Evolutionary conservation across 2,797 vertebrate genomes (phyloP).

Genomic region (Moxostoma hubbsi): DNA sequence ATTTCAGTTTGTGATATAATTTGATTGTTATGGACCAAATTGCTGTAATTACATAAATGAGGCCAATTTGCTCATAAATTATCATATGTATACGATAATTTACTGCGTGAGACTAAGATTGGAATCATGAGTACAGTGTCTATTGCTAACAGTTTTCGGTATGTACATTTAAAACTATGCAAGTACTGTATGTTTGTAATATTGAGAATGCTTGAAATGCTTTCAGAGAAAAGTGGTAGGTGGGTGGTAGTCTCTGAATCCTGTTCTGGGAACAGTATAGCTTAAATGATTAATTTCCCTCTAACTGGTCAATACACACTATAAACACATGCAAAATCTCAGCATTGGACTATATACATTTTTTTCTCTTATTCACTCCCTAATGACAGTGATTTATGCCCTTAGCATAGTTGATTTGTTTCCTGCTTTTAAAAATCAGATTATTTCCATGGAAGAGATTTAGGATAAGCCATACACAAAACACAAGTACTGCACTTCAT

Average conservation of each 20-base stretch:
- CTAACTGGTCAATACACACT: constrained; percentile 30
- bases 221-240: not conserved
- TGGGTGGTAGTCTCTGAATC: too few relatives aligned
- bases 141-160: not conserved
- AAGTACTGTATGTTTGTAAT: constrained; percentile 13
- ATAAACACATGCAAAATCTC: constrained; percentile 53
- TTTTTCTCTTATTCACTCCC: constrained; percentile 94
- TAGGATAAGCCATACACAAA: constrained; percentile 97
- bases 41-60: not conserved
- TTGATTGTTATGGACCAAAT: not conserved
- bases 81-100: too few relatives aligned
- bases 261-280: not conserved
- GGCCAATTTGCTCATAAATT: not conserved
- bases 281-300: constrained; percentile 31
- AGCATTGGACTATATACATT: constrained; percentile 85
- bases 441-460: constrained; percentile 99
- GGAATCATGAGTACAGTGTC: not conserved
- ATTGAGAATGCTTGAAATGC: not conserved
- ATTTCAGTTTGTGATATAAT: not conserved
- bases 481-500: constrained; percentile 98
- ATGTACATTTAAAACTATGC: too few relatives aligned
- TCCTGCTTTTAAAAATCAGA: constrained; percentile 99
- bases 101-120: not conserved
- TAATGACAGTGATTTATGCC: constrained; percentile 98
- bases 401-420: constrained; percentile 98